Evolutionary conservation across 2,113 vertebrate genomes (phyloP), one percentile per base, ranked within the genome.

Genomic region (Ophthalmolycus amberensis): DNA sequence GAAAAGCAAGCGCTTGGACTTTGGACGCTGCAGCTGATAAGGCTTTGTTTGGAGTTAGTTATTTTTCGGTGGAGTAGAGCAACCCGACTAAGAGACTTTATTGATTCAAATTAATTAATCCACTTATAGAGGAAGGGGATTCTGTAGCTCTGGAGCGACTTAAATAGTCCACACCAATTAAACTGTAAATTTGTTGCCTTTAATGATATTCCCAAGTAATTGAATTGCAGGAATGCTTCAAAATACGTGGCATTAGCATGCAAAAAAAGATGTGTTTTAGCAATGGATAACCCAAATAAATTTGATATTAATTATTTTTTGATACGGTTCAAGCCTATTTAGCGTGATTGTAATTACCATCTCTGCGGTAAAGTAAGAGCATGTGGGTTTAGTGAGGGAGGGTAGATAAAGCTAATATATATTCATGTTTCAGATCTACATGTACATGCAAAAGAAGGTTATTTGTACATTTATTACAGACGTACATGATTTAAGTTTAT

Each of bases 21-120:
- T 90, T 64, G 68, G 29, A 54, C 82, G 22, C 58, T 85, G 86
- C 71, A 44, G 85, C 88, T 88, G 92, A 95, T 94, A 93, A 92
- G 83, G 79, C 90, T 90, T 88, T 81, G 86, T 90, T 71, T 79
- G 29, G 78, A 83, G 85, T 90, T 90, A 75, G 83, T 92, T 90
- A 71, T 86, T 90, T 88, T 88, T 85, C 64, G 70, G 69, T 81
- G 71, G 81, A 79, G 69, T 77, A 79, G 82, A 86, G 80, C 85
- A 90, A 86, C 80, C 81, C 77, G 68, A 92, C 91, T 89, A 85
- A 92, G 86, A 89, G 84, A 93, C 86, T 92, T 93, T 94, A 95
- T 95, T 95, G 94, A 95, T 95, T 95, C 85, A 95, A 94, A 95
- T 95, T 93, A 95, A 95, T 96, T 94, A 95, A 95, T 96, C 94